Conservation (phyloP, 2,797 vertebrate species). For the Poeciliopsis paucimaculata region DNA sequence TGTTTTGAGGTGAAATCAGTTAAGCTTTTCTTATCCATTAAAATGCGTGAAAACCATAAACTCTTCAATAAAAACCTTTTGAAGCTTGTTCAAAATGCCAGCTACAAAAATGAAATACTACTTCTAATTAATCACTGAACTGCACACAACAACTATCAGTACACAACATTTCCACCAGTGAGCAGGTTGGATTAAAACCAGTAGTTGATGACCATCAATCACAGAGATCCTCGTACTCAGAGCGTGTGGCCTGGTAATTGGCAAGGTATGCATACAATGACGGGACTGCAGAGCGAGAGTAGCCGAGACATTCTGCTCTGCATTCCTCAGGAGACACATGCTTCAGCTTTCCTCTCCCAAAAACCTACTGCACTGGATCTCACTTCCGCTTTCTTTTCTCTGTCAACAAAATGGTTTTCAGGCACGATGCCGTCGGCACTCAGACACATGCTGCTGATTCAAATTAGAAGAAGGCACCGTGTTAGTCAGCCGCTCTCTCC, state of each 20-base stretch:
- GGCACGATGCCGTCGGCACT: not conserved
- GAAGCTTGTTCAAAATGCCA: not conserved
- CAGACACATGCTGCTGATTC: slow-evolving; percentile 13
- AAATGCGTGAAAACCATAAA: not conserved
- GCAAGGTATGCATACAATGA: slow-evolving; percentile 51
- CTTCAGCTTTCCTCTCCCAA: slow-evolving; percentile 19
- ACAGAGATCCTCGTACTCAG: slow-evolving; percentile 33
- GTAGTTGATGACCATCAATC: slow-evolving; percentile 50
- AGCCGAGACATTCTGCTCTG: slow-evolving; percentile 43
- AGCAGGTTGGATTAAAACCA: slow-evolving; percentile 12
- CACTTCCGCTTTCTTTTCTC: not conserved
- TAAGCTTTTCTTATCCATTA: not conserved
- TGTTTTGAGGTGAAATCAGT: not conserved
- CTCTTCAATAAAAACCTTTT: not conserved
- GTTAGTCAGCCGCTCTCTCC: not conserved
- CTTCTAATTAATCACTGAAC: no score
- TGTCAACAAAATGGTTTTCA: slow-evolving; percentile 7
- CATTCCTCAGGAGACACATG: slow-evolving; percentile 61
- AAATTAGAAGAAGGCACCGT: slow-evolving; percentile 5
- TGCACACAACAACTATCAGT: no score
- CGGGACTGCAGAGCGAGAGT: slow-evolving; percentile 40
- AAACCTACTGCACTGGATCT: slow-evolving; percentile 17
- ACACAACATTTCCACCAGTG: no score
- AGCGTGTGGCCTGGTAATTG: slow-evolving; percentile 30
- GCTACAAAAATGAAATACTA: not conserved